Percentiles rank a stretch among this genome's conserved stretches.
These are phyloP conservation scores for Hypomecis atomaria DNA, from an alignment of 2,888 invertebrate genomes.

Conservation along the genomic window DNA sequence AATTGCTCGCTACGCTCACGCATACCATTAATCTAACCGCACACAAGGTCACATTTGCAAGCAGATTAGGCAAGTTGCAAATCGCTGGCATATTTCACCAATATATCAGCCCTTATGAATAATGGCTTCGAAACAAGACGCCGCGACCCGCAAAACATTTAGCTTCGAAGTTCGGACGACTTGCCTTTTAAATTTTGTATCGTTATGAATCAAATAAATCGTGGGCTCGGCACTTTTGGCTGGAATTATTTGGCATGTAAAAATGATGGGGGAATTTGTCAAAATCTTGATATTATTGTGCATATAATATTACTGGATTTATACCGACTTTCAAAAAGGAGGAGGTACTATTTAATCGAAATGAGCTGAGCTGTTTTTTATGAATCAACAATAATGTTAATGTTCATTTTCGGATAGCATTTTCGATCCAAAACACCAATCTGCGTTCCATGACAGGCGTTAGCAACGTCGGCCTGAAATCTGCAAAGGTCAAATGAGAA, in stretches of 20 bases:
- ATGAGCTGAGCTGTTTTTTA: no score
- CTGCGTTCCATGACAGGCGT: no score
- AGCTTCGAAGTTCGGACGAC: background rate
- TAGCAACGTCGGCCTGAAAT: no score
- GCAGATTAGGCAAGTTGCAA: slow-evolving; percentile 4
- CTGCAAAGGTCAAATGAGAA: no score
- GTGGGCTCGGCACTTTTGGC: background rate
- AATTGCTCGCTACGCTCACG: background rate
- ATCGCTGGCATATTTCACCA: slow-evolving; percentile 9
- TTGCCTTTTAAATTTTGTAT: slow-evolving; percentile 4
- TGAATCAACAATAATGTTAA: no score
- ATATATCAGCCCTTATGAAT: slow-evolving; percentile 11
- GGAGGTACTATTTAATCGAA: no score
- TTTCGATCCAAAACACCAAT: no score
- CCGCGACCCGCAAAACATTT: slow-evolving; percentile 2
- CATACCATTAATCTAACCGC: background rate
- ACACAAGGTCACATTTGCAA: background rate
- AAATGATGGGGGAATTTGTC: no score
- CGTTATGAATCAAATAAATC: background rate
- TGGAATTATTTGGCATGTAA: background rate
- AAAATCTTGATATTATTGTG: no score
- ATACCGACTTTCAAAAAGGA: no score
- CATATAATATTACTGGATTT: no score
- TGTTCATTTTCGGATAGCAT: no score
- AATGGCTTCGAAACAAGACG: slow-evolving; percentile 8